Evolutionary conservation across 1,140 invertebrate genomes (phyloP), one percentile per base, ranked within the genome.

Genomic region (Metopolophium dirhodum): DNA sequence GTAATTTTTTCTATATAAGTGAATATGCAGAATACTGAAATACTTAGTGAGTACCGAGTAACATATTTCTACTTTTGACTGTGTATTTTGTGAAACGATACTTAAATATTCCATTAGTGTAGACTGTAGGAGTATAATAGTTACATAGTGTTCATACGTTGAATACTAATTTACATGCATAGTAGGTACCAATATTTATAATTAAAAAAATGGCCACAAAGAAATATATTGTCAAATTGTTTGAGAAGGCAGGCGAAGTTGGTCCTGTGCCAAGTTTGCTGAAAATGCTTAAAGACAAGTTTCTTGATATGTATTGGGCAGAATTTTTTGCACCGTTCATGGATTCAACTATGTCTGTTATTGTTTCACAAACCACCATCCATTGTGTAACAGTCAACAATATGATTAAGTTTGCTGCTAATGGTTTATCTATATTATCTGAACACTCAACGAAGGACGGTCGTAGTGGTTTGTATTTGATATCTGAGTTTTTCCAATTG

Each of bases 401-500:
- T 35, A 93, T 93, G 51, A 93, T 93, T 26, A 93, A 61, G 49
- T 93, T 86, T 85, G 91, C 49, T 57, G 91, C 91, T 11, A 54
- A 45, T 93, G 82, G 82, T 41, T 23, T 93, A 22, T 86, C 49
- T 54, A 8, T 86, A 8, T 41, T 93, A 20, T 37, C 23, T n/a
- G 82, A 93, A 45, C 8, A 45, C n/a, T 30, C 49, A 3, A n/a
- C 91, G 2, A 45, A 7, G 30, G 91, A 93, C 8, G 49, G 37
- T 7, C 37, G 26, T 22, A 86, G 2, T 51, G 91, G 91, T 30
- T 41, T 57, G 77, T 83, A 86, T 57, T 85, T 93, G 35, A 57
- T 93, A 57, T 37, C 91, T 0, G 49, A 93, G 18, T 30, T 93
- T 9, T 86, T 93, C 35, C 35, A 26, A n/a, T n/a, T 85, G 7